Conservation (phyloP, 2,888 invertebrate species). For the Morpho helenor region DNA sequence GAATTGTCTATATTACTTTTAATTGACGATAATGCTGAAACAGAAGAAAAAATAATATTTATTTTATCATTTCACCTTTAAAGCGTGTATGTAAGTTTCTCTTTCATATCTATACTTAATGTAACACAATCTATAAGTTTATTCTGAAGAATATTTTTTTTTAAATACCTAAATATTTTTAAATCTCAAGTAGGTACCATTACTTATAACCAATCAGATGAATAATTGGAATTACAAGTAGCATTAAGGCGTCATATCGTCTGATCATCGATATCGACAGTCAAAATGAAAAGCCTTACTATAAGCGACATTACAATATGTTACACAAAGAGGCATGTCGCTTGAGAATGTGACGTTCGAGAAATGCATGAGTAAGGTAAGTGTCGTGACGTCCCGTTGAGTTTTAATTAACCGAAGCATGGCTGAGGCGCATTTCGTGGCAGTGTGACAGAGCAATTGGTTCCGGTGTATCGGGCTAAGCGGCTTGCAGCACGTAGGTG, state of each 20-base stretch:
- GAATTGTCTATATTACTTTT: constrained; percentile 92
- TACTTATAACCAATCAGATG: no score
- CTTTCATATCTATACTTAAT: no score
- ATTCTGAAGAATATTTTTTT: no score
- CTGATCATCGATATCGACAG: constrained; percentile 18
- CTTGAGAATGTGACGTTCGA: constrained; percentile 44
- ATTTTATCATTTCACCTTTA: constrained; percentile 1
- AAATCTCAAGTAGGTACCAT: no score
- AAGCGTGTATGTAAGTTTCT: no score
- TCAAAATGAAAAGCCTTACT: constrained; percentile 42
- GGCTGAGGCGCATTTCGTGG: constrained; percentile 60
- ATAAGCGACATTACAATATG: constrained; percentile 49
- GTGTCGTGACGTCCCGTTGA: constrained; percentile 66
- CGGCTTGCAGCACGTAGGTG: constrained; percentile 63
- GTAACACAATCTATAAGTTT: no score
- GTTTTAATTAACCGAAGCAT: constrained; percentile 73
- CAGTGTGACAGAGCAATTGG: constrained; percentile 70
- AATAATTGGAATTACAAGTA: no score
- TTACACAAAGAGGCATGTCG: constrained; percentile 60
- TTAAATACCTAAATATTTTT: no score
- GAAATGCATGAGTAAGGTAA: constrained; percentile 49
- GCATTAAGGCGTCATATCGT: constrained; percentile 8
- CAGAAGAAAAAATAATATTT: constrained; percentile 37
- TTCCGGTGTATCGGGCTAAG: constrained; percentile 54
- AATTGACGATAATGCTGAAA: constrained; percentile 94